These are phyloP conservation scores for Cosmia trapezina DNA, from an alignment of 2,888 invertebrate species.

Conservation along the genomic window DNA sequence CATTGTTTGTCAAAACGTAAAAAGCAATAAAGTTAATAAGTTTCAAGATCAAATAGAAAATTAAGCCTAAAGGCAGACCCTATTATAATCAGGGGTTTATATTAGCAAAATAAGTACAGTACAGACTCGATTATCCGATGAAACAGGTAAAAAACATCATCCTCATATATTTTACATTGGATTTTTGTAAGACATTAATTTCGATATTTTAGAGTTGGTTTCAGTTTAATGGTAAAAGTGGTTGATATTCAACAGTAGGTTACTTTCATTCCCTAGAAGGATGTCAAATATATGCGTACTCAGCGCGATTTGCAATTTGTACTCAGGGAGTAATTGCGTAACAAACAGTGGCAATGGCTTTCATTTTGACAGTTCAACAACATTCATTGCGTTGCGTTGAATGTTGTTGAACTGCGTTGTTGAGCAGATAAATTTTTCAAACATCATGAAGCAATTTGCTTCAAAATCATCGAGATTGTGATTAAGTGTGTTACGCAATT, in stretches of 20 bases:
- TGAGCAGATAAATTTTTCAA: too few species aligned
- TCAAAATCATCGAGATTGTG: too few species aligned
- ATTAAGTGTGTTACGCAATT: too few species aligned
- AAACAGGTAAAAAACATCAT: neutral
- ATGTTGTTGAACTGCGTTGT: too few species aligned
- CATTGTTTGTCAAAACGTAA: neutral
- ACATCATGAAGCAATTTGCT: too few species aligned
- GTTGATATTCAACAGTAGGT: neutral
- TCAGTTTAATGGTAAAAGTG: neutral
- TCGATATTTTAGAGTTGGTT: neutral
- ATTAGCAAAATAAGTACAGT: conserved; percentile 15
- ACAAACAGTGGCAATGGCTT: too few species aligned
- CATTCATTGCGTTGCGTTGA: too few species aligned
- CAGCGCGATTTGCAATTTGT: neutral
- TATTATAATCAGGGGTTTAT: conserved; percentile 27
- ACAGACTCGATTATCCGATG: conserved; percentile 4
- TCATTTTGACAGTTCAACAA: too few species aligned
- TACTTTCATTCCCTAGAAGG: neutral
- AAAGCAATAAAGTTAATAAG: neutral
- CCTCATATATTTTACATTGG: too few species aligned
- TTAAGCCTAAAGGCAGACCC: conserved; percentile 32
- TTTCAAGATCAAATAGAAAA: conserved; percentile 13
- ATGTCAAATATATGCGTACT: neutral
- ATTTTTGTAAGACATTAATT: neutral
- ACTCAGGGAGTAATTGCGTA: too few species aligned